Percentiles rank a stretch among this genome's conserved stretches.
phyloP scores from a whole-genome alignment of 2,113 vertebrate genomes.

The Carettochelys insculpta region DNA sequence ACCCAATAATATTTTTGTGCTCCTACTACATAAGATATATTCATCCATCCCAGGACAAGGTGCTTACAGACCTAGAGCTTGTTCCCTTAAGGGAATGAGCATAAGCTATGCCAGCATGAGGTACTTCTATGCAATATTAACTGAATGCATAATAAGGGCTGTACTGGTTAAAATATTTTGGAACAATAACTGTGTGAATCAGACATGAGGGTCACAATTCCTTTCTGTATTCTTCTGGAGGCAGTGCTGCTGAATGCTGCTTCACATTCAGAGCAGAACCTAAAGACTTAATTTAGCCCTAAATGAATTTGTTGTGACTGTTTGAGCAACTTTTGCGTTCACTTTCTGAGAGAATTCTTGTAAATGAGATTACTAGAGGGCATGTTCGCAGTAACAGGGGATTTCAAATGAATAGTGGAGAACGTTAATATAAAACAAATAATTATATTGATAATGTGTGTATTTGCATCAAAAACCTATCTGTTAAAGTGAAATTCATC shows the following conservation, averaged over 20 bases:
- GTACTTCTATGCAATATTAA: not conserved
- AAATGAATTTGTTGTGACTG: not conserved
- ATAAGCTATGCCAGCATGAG: not conserved
- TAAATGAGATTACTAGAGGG: not conserved
- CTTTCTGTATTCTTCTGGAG: not conserved
- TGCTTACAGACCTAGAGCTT: not conserved
- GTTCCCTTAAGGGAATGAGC: not conserved
- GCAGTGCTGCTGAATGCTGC: not conserved
- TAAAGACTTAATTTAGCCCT: not conserved
- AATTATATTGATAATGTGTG: not conserved
- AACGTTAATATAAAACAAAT: not conserved
- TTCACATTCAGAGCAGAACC: not conserved
- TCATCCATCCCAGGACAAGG: not conserved
- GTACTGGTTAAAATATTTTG: not conserved
- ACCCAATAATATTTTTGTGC: not conserved
- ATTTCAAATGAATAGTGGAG: not conserved
- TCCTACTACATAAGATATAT: not conserved
- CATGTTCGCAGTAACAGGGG: not conserved
- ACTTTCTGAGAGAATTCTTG: not conserved
- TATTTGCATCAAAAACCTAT: not conserved
- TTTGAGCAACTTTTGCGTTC: not conserved
- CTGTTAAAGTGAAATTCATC: not conserved
- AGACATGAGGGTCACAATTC: not conserved
- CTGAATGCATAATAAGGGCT: not conserved
- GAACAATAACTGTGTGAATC: not conserved